Conservation (phyloP, 2,113 vertebrate species). For the Odocoileus hemionus region DNA sequence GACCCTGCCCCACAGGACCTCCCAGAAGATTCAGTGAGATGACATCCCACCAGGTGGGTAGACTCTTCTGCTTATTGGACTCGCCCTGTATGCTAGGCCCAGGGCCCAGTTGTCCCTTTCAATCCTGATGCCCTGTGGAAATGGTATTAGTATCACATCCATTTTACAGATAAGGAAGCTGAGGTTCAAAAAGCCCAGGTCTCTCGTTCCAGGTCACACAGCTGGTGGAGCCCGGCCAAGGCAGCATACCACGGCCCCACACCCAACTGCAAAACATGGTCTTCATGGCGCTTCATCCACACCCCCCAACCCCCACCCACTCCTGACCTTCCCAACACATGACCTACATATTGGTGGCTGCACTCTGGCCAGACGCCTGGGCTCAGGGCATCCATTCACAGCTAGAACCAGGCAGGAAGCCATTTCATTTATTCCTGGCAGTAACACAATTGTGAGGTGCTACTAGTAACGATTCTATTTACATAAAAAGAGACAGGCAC, state of each 20-base stretch:
- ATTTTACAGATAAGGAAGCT: background rate
- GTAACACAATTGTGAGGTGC: background rate
- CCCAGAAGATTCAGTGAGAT: background rate
- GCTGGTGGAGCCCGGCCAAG: background rate
- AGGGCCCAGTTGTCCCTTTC: background rate
- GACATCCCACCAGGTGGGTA: background rate
- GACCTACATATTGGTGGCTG: background rate
- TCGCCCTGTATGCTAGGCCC: background rate
- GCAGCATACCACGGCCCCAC: accelerated
- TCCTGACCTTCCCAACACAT: accelerated
- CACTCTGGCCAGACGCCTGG: background rate
- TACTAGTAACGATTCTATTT: background rate
- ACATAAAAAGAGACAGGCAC: background rate
- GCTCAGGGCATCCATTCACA: background rate
- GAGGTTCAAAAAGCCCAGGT: background rate
- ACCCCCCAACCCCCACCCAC: background rate
- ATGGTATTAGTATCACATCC: background rate
- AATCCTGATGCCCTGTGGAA: background rate
- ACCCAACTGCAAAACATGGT: background rate
- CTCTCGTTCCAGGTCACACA: background rate
- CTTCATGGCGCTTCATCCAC: background rate
- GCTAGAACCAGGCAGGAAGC: background rate
- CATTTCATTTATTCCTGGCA: background rate
- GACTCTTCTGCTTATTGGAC: background rate
- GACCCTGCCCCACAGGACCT: background rate